These are phyloP conservation scores for Diachasma alloeum DNA, from an alignment of 1,140 invertebrate genomes.

Conservation along the genomic window DNA sequence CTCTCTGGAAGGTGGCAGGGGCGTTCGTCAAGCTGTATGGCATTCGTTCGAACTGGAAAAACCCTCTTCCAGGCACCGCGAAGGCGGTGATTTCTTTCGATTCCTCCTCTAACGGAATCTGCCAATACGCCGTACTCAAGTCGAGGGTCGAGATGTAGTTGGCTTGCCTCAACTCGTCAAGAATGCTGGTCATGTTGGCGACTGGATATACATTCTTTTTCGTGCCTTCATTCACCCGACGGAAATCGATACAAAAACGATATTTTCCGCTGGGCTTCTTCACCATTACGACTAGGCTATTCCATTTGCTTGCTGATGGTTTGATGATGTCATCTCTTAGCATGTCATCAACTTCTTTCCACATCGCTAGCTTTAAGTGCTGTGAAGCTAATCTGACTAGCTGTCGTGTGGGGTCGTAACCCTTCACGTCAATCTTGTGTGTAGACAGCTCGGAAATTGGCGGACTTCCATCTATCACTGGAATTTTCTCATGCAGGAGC, in stretches of 20 bases:
- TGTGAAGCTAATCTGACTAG: too few relatives aligned
- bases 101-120: neutral
- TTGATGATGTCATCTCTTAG: too few relatives aligned
- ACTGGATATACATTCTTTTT: neutral
- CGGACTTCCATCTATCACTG: neutral
- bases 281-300: too few relatives aligned
- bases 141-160: neutral
- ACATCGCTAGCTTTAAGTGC: neutral
- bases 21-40: too few relatives aligned
- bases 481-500: neutral
- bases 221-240: neutral
- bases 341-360: too few relatives aligned
- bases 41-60: too few relatives aligned
- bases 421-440: neutral
- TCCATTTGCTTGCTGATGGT: too few relatives aligned
- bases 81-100: neutral
- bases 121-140: neutral
- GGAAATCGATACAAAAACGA: too few relatives aligned
- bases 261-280: too few relatives aligned
- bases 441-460: neutral
- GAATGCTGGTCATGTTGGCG: neutral
- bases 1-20: too few relatives aligned
- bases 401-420: neutral
- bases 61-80: too few relatives aligned
- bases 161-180: neutral